Conservation (phyloP, 2,113 vertebrate genomes). For the Ptilorrhoa leucosticta region DNA sequence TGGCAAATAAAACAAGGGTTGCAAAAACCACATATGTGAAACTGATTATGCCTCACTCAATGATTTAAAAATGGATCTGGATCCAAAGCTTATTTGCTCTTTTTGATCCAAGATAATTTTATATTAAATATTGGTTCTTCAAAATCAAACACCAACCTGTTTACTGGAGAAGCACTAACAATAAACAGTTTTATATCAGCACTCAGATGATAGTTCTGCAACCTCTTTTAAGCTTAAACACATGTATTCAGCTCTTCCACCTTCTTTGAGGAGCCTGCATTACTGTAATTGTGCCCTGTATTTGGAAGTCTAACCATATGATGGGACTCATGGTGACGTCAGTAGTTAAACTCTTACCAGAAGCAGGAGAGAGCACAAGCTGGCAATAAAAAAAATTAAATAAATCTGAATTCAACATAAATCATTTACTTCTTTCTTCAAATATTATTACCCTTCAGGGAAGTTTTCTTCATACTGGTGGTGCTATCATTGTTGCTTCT, state of each 20-base stretch:
- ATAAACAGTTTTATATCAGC: background rate
- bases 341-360: background rate
- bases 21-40: accelerated
- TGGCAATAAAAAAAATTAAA: background rate
- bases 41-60: background rate
- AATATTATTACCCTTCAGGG: background rate
- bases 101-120: background rate
- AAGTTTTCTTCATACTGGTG: background rate
- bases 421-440: background rate
- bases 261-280: background rate
- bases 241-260: background rate
- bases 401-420: background rate
- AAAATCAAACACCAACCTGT: background rate
- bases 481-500: background rate
- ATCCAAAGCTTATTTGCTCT: background rate
- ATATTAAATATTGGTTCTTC: background rate
- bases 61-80: background rate
- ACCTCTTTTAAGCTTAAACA: background rate
- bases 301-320: background rate
- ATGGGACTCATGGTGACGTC: background rate
- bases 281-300: background rate
- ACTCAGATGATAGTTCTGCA: background rate
- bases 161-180: background rate
- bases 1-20: background rate
- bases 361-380: background rate